A percentile compares a stretch with the other conserved stretches of the same genome.
Conservation (phyloP, 2,113 vertebrate genomes). For the Bombycilla garrulus region DNA sequence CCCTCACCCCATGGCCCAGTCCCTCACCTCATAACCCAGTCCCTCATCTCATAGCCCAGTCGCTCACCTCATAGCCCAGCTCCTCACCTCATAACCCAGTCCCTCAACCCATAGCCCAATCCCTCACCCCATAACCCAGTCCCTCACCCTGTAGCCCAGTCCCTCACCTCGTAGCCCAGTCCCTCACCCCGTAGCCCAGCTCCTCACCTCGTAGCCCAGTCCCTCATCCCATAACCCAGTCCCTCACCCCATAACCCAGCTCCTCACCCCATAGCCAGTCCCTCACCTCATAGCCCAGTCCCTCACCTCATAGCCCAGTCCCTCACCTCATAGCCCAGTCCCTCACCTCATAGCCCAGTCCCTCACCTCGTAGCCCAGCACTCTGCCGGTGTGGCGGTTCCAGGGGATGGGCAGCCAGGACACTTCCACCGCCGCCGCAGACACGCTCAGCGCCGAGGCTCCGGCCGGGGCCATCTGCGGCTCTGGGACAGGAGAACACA, state of each 20-base stretch:
- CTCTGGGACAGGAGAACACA: constrained; percentile 64
- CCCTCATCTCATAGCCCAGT: constrained; percentile 81
- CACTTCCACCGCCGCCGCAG: constrained; percentile 82
- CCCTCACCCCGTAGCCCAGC: neutral
- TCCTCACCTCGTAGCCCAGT: constrained; percentile 83
- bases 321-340: neutral
- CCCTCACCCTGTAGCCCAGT: constrained; percentile 82
- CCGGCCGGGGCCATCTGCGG: constrained; percentile 77
- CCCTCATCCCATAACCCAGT: neutral
- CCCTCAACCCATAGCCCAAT: constrained; percentile 83
- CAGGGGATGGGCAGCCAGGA: constrained; percentile 82
- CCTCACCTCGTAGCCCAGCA: constrained; percentile 86
- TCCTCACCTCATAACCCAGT: neutral
- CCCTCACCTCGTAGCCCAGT: constrained; percentile 14
- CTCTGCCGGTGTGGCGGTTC: constrained; percentile 75
- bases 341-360: neutral
- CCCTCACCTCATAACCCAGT: neutral
- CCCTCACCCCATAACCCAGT: neutral
- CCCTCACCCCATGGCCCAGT: neutral
- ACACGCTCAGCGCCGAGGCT: constrained; percentile 73
- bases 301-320: constrained; percentile 83
- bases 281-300: neutral
- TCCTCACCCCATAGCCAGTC: neutral
- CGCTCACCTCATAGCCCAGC: constrained; percentile 43
- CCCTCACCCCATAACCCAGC: constrained; percentile 42